Evolutionary conservation across 2,888 invertebrate genomes (phyloP).

Genomic region (Pandemis corylana): DNA sequence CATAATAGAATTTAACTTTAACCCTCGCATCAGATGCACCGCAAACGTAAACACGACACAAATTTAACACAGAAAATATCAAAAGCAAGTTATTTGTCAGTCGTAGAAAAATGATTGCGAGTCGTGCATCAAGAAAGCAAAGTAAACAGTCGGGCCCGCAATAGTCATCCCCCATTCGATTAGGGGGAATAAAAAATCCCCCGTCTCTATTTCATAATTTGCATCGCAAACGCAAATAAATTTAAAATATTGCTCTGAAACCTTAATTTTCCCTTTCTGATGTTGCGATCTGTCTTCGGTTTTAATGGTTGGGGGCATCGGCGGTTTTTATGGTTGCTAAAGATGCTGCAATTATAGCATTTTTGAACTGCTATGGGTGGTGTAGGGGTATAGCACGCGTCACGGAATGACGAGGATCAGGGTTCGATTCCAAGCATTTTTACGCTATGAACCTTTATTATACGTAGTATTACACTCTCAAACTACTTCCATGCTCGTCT

Average conservation of each 20-base stretch:
- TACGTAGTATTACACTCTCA: too few species aligned
- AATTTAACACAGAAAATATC: constrained; percentile 11
- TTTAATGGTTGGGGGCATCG: constrained; percentile 16
- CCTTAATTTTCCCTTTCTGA: constrained; percentile 44
- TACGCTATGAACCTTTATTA: background rate
- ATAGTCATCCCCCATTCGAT: constrained; percentile 42
- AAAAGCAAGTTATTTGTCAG: constrained; percentile 22
- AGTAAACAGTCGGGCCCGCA: constrained; percentile 28
- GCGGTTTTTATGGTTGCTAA: constrained; percentile 4
- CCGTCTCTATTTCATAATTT: constrained; percentile 45
- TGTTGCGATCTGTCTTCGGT: constrained; percentile 43
- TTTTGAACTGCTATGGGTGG: too few species aligned
- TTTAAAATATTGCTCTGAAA: constrained; percentile 44
- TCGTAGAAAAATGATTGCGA: constrained; percentile 30
- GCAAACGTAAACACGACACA: background rate
- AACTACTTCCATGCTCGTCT: too few species aligned
- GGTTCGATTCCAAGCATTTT: too few species aligned
- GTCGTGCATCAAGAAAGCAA: constrained; percentile 32
- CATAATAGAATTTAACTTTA: too few species aligned
- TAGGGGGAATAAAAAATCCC: constrained; percentile 35
- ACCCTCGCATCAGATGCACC: too few species aligned
- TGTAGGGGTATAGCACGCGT: too few species aligned
- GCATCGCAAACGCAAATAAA: constrained; percentile 44
- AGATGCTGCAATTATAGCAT: constrained; percentile 12
- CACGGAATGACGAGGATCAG: too few species aligned